These are phyloP conservation scores for Beaufortia kweichowensis DNA, from an alignment of 2,113 vertebrate genomes.

Conservation along the genomic window DNA sequence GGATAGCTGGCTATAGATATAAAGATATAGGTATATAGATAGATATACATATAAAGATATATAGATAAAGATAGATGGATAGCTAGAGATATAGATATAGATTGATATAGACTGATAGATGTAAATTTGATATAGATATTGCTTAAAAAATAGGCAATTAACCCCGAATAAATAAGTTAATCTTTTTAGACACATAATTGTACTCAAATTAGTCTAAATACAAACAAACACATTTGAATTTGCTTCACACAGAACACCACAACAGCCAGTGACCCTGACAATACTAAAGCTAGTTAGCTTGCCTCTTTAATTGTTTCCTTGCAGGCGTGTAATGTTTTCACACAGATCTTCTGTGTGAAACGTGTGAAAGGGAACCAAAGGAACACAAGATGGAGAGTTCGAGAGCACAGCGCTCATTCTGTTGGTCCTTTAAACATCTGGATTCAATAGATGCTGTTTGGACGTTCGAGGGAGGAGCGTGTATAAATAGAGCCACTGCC, in stretches of 20 bases:
- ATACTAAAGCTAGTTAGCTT: constrained; percentile 4
- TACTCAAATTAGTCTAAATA: no score
- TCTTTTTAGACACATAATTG: no score
- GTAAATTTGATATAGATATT: no score
- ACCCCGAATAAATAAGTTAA: no score
- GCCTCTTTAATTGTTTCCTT: background rate
- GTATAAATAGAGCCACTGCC: constrained; percentile 73
- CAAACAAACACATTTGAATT: no score
- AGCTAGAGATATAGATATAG: no score
- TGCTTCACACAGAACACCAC: background rate
- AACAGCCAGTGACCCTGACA: background rate
- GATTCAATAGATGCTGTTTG: constrained; percentile 74
- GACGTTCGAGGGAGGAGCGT: constrained; percentile 67
- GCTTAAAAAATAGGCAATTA: no score
- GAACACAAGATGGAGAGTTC: background rate
- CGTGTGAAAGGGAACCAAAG: constrained; percentile 10
- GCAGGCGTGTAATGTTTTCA: background rate
- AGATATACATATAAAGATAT: no score
- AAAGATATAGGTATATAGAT: no score
- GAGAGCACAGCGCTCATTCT: constrained; percentile 45
- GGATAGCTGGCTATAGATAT: no score
- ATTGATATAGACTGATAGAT: no score
- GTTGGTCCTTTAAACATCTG: constrained; percentile 71
- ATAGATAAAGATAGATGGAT: no score
- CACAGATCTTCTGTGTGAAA: constrained; percentile 32